A percentile compares a stretch with the other conserved stretches of the same genome.
Conservation (phyloP, 2,888 invertebrate species). For the Apodemia zela region DNA sequence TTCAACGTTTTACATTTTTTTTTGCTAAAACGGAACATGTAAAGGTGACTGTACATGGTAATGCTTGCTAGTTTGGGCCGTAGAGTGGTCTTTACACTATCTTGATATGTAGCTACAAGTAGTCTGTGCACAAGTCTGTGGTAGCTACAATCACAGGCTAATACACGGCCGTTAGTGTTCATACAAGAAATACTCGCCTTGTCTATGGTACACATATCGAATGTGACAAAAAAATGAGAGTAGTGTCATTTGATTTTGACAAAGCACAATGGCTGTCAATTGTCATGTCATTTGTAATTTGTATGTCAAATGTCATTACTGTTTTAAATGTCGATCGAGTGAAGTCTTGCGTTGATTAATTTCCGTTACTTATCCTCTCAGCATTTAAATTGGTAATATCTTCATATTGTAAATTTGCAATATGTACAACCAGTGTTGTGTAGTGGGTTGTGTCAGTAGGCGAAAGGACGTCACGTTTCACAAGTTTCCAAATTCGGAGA, state of each 20-base stretch:
- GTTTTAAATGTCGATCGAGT: constrained; percentile 15
- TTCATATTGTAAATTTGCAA: background rate
- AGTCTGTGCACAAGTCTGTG: too few species aligned
- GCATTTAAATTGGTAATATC: constrained; percentile 6
- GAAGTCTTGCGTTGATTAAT: constrained; percentile 21
- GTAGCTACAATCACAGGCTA: too few species aligned
- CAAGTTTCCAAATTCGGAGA: constrained; percentile 23
- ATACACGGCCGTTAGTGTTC: too few species aligned
- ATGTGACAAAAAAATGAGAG: too few species aligned
- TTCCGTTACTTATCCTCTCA: constrained; percentile 21
- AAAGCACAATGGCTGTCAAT: too few species aligned
- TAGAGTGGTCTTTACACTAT: too few species aligned
- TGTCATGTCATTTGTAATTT: too few species aligned
- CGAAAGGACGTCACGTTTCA: constrained; percentile 21
- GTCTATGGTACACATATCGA: too few species aligned
- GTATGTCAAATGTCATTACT: constrained; percentile 17
- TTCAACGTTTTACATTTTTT: background rate
- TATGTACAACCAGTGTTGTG: constrained; percentile 17
- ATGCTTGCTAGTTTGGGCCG: background rate
- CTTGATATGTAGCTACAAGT: too few species aligned
- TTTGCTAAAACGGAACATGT: background rate
- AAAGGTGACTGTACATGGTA: background rate
- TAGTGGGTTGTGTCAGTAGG: constrained; percentile 18
- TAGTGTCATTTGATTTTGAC: too few species aligned
- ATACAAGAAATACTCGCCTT: too few species aligned